phyloP scores from a whole-genome alignment of 2,888 invertebrate species.

The Byasa hedistus region DNA sequence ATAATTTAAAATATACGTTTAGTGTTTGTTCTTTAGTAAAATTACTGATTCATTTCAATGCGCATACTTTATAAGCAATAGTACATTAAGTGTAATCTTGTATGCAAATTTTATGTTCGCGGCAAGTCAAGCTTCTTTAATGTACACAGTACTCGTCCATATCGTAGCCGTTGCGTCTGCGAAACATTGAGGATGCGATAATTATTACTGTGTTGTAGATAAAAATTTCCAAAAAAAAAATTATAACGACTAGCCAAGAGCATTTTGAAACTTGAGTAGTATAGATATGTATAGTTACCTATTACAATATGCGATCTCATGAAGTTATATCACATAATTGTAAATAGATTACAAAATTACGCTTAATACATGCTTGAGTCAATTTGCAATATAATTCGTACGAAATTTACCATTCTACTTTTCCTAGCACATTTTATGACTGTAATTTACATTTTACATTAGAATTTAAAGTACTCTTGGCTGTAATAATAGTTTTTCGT shows the following conservation, averaged over 20 bases:
- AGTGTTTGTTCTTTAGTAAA: slow-evolving; percentile 45
- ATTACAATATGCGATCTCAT: too few species aligned
- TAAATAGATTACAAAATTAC: too few species aligned
- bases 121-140: slow-evolving; percentile 16
- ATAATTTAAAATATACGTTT: slow-evolving; percentile 41
- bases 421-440: too few species aligned
- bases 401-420: too few species aligned
- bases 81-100: slow-evolving; percentile 30
- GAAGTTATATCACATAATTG: too few species aligned
- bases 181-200: background rate
- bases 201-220: background rate
- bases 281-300: too few species aligned
- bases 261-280: too few species aligned
- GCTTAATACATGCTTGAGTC: too few species aligned
- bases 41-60: slow-evolving; percentile 40
- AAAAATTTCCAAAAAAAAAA: background rate
- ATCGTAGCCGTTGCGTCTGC: slow-evolving; percentile 12
- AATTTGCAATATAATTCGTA: too few species aligned
- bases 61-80: slow-evolving; percentile 23
- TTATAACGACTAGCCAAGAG: background rate
- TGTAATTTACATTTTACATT: too few species aligned
- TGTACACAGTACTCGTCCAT: slow-evolving; percentile 7
- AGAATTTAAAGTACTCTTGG: too few species aligned
- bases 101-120: slow-evolving; percentile 30
- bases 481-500: too few species aligned